phyloP scores from a whole-genome alignment of 2,113 vertebrate genomes.

The Bettongia penicillata region DNA sequence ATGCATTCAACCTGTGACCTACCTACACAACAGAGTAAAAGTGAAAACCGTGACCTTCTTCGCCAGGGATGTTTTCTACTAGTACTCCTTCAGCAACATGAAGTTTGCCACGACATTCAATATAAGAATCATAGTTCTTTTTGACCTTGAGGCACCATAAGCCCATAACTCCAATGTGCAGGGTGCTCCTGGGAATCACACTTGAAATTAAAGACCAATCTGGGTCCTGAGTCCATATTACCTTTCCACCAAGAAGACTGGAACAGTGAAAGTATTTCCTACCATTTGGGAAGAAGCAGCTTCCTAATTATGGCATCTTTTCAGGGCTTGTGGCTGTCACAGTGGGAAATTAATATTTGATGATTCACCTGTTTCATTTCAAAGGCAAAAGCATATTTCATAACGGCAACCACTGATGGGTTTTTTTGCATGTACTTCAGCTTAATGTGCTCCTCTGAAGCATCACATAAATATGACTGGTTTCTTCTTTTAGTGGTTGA shows the following conservation, averaged over 20 bases:
- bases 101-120: constrained; percentile 12
- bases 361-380: constrained; percentile 45
- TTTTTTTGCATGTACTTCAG: constrained; percentile 30
- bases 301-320: constrained; percentile 38
- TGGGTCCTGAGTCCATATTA: constrained; percentile 41
- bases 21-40: neutral
- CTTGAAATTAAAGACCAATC: constrained; percentile 13
- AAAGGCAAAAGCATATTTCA: constrained; percentile 39
- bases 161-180: neutral
- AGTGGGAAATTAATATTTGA: constrained; percentile 48
- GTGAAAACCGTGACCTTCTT: neutral
- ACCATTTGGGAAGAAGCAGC: constrained; percentile 39
- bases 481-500: neutral
- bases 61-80: neutral
- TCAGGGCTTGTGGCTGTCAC: constrained; percentile 25
- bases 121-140: neutral
- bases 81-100: constrained; percentile 34
- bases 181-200: neutral
- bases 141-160: constrained; percentile 30
- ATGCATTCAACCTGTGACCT: constrained; percentile 3
- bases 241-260: constrained; percentile 32
- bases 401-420: neutral
- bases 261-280: constrained; percentile 43
- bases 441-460: constrained; percentile 30
- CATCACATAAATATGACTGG: neutral